A percentile compares a stretch with the other conserved stretches of the same genome.
Evolutionary conservation across 2,797 vertebrate species (phyloP).

Genomic region (Apodemus agrarius): DNA sequence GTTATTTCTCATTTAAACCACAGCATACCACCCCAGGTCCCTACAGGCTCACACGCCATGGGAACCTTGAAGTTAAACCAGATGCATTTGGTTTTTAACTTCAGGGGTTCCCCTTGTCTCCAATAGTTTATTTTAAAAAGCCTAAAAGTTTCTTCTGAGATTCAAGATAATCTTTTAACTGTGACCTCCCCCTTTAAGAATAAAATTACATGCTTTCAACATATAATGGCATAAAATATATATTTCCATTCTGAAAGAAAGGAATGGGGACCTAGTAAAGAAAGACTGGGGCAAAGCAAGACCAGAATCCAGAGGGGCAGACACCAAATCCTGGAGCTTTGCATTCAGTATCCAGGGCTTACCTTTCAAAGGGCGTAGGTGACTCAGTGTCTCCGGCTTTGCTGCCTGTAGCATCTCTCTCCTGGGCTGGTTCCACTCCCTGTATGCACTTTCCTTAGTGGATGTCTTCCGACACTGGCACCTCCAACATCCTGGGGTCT

Average conservation of each 20-base stretch:
- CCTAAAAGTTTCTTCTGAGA: background rate
- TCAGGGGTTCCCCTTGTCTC: background rate
- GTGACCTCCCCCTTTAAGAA: background rate
- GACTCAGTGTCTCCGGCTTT: background rate
- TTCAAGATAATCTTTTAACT: background rate
- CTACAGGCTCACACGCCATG: background rate
- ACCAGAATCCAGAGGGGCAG: background rate
- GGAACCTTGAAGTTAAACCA: background rate
- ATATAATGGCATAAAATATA: background rate
- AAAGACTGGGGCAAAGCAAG: background rate
- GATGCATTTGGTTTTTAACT: background rate
- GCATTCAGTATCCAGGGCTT: background rate
- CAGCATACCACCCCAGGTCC: background rate
- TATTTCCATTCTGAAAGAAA: background rate
- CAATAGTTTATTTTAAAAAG: background rate
- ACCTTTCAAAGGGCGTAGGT: background rate
- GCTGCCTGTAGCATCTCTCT: background rate
- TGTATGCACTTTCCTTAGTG: background rate
- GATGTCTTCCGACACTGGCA: background rate
- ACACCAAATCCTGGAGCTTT: background rate
- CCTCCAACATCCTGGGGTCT: background rate
- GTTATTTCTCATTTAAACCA: background rate
- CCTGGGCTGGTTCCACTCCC: background rate
- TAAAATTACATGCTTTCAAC: background rate
- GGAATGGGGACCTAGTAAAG: too few relatives aligned